phyloP scores from a whole-genome alignment of 2,888 invertebrate genomes.

The Pyrocoelia pectoralis region DNA sequence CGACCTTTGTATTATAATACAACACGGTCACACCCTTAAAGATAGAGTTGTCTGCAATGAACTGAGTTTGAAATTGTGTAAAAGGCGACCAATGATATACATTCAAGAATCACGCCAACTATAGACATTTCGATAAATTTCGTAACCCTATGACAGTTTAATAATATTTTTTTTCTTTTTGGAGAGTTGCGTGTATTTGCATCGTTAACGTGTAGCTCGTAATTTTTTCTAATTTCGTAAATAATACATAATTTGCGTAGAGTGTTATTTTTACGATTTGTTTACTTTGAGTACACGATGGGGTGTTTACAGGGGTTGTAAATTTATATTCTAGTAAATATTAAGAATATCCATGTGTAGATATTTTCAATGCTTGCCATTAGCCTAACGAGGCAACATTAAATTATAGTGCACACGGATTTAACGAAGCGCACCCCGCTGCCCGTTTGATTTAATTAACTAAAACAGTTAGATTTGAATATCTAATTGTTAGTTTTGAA shows the following conservation, averaged over 20 bases:
- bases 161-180: background rate
- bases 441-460: constrained; percentile 20
- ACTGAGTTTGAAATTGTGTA: no score
- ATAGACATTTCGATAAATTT: no score
- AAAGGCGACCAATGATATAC: no score
- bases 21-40: no score
- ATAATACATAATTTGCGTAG: background rate
- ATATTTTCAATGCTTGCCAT: background rate
- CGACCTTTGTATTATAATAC: no score
- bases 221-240: background rate
- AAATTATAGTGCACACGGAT: constrained; percentile 16
- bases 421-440: constrained; percentile 17
- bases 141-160: no score
- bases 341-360: background rate
- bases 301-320: background rate
- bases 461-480: constrained; percentile 19
- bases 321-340: background rate
- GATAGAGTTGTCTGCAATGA: no score
- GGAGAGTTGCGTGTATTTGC: background rate
- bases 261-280: background rate
- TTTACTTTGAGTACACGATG: background rate
- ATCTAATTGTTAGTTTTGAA: constrained; percentile 16
- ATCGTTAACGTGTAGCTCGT: constrained; percentile 10
- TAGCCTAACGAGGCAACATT: constrained; percentile 12
- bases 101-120: no score